Percentiles rank a stretch among this genome's conserved stretches.
Evolutionary conservation across 2,797 vertebrate species (phyloP).

Genomic region (Mormyrus proboscirostris): DNA sequence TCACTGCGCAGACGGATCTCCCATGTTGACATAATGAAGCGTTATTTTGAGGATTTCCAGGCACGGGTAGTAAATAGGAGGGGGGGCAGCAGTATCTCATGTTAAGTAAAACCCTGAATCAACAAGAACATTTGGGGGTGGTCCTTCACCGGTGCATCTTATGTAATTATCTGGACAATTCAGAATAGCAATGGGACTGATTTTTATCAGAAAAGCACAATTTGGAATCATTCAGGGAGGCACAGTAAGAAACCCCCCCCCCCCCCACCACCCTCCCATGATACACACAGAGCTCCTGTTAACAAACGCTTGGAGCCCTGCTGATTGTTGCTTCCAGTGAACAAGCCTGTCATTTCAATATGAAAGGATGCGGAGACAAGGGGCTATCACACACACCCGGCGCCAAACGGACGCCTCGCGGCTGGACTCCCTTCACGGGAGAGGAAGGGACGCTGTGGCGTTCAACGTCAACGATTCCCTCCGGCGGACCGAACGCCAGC

Average conservation of each 20-base stretch:
- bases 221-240: constrained; percentile 5
- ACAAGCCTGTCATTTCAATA: neutral
- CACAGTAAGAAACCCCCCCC: neutral
- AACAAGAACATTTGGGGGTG: neutral
- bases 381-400: neutral
- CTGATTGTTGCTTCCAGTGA: constrained; percentile 13
- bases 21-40: neutral
- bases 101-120: neutral
- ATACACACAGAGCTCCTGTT: neutral
- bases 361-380: constrained; percentile 2
- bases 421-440: neutral
- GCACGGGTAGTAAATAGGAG: neutral
- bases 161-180: constrained; percentile 15
- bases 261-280: neutral
- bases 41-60: neutral
- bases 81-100: no score
- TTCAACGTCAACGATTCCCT: neutral
- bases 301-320: neutral
- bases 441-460: neutral
- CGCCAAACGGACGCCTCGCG: neutral
- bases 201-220: neutral
- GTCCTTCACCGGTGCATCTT: neutral
- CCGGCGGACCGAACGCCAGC: neutral
- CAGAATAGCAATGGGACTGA: neutral
- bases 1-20: neutral